These are phyloP conservation scores for Halyomorpha halys DNA, from an alignment of 1,140 invertebrate genomes.

Conservation along the genomic window DNA sequence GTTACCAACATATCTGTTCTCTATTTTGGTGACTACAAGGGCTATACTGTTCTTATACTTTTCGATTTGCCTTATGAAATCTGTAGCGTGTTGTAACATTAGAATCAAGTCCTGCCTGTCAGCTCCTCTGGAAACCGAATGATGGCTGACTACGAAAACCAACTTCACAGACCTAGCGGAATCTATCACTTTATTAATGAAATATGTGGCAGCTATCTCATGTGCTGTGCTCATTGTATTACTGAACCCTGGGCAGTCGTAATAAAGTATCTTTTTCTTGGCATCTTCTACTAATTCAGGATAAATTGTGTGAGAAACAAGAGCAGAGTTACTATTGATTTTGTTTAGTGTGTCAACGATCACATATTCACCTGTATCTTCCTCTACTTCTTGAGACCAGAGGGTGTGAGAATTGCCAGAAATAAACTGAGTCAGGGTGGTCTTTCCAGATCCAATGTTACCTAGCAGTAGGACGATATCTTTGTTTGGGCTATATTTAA, in stretches of 20 bases:
- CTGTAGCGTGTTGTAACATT: constrained; percentile 20
- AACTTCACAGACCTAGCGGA: constrained; percentile 26
- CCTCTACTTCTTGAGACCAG: neutral
- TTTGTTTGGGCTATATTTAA: neutral
- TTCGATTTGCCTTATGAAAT: constrained; percentile 23
- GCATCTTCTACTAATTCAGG: constrained; percentile 1
- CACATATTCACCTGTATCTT: constrained; percentile 15
- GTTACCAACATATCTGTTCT: constrained; percentile 4
- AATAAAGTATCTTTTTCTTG: constrained; percentile 17
- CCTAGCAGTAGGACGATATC: constrained; percentile 28
- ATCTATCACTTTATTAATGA: constrained; percentile 27
- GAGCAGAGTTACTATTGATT: constrained; percentile 19
- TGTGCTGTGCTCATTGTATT: constrained; percentile 26
- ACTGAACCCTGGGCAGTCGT: constrained; percentile 31
- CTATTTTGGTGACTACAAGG: constrained; percentile 29
- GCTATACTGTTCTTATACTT: constrained; percentile 25
- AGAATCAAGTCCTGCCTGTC: constrained; percentile 27
- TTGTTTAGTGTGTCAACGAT: constrained; percentile 14
- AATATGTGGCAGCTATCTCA: constrained; percentile 29
- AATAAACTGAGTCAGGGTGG: constrained; percentile 27
- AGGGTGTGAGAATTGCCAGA: constrained; percentile 22
- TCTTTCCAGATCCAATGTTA: constrained; percentile 30
- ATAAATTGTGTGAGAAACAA: constrained; percentile 27
- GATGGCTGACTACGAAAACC: constrained; percentile 26
- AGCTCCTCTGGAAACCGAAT: constrained; percentile 22